These are phyloP conservation scores for Drosophila sproati DNA, from an alignment of 1,140 invertebrate species.

Conservation along the genomic window DNA sequence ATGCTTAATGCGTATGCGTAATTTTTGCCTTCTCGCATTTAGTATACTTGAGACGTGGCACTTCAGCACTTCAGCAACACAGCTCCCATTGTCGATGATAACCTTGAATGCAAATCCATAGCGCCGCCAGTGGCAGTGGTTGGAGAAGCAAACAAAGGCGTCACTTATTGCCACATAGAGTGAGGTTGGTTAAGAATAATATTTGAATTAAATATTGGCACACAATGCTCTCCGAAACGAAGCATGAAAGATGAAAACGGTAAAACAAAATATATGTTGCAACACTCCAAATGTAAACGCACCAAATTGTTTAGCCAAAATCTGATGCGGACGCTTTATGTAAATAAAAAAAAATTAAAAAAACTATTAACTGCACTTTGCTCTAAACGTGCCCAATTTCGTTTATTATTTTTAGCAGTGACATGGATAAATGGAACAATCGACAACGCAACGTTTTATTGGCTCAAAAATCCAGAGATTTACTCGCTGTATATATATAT, in stretches of 20 bases:
- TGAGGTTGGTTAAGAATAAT: constrained; percentile 81
- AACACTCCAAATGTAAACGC: constrained; percentile 45
- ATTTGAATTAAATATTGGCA: constrained; percentile 83
- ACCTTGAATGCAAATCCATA: constrained; percentile 60
- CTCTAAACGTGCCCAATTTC: neutral
- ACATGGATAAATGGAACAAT: constrained; percentile 45
- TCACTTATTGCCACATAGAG: constrained; percentile 61
- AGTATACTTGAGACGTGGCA: constrained; percentile 60
- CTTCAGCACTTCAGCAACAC: constrained; percentile 34
- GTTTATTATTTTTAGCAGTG: constrained; percentile 70
- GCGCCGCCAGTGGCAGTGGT: constrained; percentile 7
- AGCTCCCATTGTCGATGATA: constrained; percentile 34
- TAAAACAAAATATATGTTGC: constrained; percentile 45
- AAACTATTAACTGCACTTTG: constrained; percentile 68
- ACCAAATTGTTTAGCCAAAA: constrained; percentile 45
- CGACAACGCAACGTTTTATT: constrained; percentile 26
- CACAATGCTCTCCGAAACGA: constrained; percentile 39
- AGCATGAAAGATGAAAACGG: constrained; percentile 46
- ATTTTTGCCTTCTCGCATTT: neutral
- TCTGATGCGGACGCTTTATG: constrained; percentile 42
- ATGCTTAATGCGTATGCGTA: constrained; percentile 60
- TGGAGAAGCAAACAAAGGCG: constrained; percentile 57
- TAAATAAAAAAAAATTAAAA: constrained; percentile 58
- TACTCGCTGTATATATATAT: neutral
- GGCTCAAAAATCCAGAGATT: constrained; percentile 33